Percentiles rank a stretch among this genome's conserved stretches.
phyloP scores from a whole-genome alignment of 2,888 invertebrate genomes.

The Griposia aprilina region DNA sequence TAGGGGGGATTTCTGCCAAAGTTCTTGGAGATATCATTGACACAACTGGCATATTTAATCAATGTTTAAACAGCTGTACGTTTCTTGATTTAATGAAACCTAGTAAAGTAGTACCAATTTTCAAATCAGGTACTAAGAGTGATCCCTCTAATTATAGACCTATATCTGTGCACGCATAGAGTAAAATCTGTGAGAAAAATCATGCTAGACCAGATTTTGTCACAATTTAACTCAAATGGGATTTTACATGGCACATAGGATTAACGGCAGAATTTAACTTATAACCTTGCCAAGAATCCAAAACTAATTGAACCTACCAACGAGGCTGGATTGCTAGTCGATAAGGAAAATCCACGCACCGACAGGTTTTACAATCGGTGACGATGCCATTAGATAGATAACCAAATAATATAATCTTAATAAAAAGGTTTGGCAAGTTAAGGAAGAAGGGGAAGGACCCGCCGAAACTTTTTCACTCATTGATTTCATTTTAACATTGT shows the following conservation, averaged over 20 bases:
- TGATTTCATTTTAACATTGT: background rate
- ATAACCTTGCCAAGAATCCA: slow-evolving; percentile 10
- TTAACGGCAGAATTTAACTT: background rate
- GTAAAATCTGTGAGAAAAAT: too few species aligned
- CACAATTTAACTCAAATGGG: too few species aligned
- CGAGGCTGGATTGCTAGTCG: background rate
- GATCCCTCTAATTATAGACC: too few species aligned
- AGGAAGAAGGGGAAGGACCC: background rate
- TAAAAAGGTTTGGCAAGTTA: background rate
- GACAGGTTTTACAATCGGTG: background rate
- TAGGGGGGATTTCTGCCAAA: too few species aligned
- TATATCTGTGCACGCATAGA: too few species aligned
- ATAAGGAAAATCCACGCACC: background rate
- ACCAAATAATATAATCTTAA: background rate
- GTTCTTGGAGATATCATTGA: too few species aligned
- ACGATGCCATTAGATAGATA: background rate
- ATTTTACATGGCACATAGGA: background rate
- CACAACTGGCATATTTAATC: too few species aligned
- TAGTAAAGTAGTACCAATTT: too few species aligned
- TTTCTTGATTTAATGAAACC: too few species aligned
- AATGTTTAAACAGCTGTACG: too few species aligned
- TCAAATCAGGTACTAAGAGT: too few species aligned
- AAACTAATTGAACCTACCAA: slow-evolving; percentile 20
- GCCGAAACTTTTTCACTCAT: background rate
- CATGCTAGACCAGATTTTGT: too few species aligned